Conservation (phyloP, 64 coral and sea anemone species). For the Trachythela sp. region DNA sequence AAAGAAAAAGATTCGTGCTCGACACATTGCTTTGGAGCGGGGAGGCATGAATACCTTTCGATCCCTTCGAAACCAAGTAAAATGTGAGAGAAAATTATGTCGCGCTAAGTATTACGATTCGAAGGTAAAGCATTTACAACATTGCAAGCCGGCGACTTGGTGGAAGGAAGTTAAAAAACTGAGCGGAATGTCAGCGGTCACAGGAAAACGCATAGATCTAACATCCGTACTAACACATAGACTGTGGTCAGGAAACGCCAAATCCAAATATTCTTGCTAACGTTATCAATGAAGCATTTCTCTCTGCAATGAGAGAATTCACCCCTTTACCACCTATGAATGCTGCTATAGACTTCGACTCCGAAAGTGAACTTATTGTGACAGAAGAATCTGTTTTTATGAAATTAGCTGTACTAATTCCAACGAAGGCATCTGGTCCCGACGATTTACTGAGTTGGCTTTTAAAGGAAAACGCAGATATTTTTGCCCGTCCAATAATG, state of each 20-base stretch:
- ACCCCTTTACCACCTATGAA: conserved; percentile 24
- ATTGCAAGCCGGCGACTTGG: neutral
- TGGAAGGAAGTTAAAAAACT: neutral
- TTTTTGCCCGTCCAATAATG: conserved; percentile 22
- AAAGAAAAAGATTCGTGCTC: neutral
- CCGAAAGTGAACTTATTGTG: neutral
- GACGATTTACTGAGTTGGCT: neutral
- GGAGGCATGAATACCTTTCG: neutral
- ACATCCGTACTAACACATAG: too few species aligned
- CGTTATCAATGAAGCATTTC: conserved; percentile 34
- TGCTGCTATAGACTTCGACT: neutral
- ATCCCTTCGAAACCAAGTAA: neutral
- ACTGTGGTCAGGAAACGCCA: too few species aligned
- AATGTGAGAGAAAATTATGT: neutral
- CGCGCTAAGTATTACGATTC: neutral
- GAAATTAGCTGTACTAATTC: conserved; percentile 13
- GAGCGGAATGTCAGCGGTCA: too few species aligned
- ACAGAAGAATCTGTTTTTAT: conserved; percentile 9
- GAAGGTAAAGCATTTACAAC: neutral
- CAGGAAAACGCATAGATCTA: too few species aligned
- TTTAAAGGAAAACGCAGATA: conserved; percentile 32
- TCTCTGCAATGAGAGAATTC: conserved; percentile 29
- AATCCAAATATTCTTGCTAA: conserved; percentile 1
- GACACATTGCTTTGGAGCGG: neutral
- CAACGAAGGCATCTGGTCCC: conserved; percentile 24